Evolutionary conservation across 2,888 invertebrate genomes (phyloP), one percentile per base, ranked within the genome.

Genomic region (Macropis europaea): DNA sequence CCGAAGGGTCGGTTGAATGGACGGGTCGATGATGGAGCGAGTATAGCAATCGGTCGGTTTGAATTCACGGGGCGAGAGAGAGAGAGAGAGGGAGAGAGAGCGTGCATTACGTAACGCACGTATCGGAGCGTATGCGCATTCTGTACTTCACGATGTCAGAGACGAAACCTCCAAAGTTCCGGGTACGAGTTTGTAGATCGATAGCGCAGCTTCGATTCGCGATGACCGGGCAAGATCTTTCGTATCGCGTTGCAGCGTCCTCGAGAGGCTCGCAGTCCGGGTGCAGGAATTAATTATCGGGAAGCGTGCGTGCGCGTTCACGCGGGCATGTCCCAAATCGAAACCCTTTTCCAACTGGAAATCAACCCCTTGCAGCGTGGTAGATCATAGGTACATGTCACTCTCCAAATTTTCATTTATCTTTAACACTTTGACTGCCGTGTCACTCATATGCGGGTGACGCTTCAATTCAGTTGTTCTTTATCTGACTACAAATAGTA

Each of bases 271-370:
- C 54, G 48, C 57, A 52, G 36, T 50, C 57, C 64, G 62, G 63
- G 52, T 63, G 45, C 67, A 54, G 74, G 77, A 75, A 78, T 78
- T 78, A 78, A 77, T 77, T 77, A 78, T 68, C 75, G 75, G 72
- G 78, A 77, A 72, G 69, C 75, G 62, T 50, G 64, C 75, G 75
- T 75, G 75, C 68, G 56, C 74, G 60, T 74, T 54, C 57, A 62
- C 34, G 67, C 28, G 61, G n/a, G 52, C 56, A 43, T 6, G 17
- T 30, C 63, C 40, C 19, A 63, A n/a, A n/a, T n/a, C n/a, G n/a
- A n/a, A n/a, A n/a, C n/a, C n/a, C n/a, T n/a, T n/a, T n/a, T n/a
- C n/a, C n/a, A n/a, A n/a, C n/a, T n/a, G n/a, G n/a, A n/a, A n/a
- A n/a, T n/a, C n/a, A n/a, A n/a, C n/a, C n/a, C n/a, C n/a, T n/a